These are phyloP conservation scores for Pipistrellus pygmaeus DNA, from an alignment of 2,797 vertebrate species.

Conservation along the genomic window DNA sequence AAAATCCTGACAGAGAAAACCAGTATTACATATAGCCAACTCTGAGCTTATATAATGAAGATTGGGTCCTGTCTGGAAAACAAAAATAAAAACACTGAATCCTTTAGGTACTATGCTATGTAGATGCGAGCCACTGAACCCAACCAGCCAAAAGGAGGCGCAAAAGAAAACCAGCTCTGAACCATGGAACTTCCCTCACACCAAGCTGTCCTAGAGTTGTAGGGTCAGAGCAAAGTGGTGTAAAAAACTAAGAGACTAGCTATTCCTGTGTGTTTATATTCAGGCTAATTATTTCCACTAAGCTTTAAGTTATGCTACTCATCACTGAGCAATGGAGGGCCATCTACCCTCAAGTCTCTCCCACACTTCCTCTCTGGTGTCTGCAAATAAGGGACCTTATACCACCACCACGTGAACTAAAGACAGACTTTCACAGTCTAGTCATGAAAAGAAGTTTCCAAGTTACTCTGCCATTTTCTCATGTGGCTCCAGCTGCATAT, in stretches of 20 bases:
- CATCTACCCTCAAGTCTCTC: conserved; percentile 68
- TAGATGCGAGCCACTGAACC: conserved; percentile 22
- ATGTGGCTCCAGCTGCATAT: conserved; percentile 28
- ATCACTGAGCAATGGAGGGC: conserved; percentile 62
- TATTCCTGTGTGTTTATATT: conserved; percentile 49
- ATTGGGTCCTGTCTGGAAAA: conserved; percentile 56
- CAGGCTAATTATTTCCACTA: conserved; percentile 73
- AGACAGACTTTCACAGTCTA: conserved; percentile 62
- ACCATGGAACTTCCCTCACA: conserved; percentile 48
- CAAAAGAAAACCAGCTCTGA: conserved; percentile 63
- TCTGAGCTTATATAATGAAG: conserved; percentile 56
- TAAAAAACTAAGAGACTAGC: conserved; percentile 50
- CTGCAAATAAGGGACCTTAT: conserved; percentile 68
- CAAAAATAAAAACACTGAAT: conserved; percentile 25
- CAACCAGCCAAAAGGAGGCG: conserved; percentile 48
- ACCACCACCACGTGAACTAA: conserved; percentile 55
- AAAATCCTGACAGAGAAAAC: conserved; percentile 43
- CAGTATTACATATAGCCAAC: background rate
- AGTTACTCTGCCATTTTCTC: conserved; percentile 47
- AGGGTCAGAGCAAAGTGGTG: conserved; percentile 63
- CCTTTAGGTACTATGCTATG: conserved; percentile 41
- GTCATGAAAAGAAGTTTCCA: conserved; percentile 69
- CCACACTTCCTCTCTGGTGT: conserved; percentile 71
- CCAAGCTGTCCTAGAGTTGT: conserved; percentile 32
- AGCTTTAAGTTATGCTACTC: conserved; percentile 75